Conservation (phyloP, 2,888 invertebrate genomes). For the Pseudoips prasinana region DNA sequence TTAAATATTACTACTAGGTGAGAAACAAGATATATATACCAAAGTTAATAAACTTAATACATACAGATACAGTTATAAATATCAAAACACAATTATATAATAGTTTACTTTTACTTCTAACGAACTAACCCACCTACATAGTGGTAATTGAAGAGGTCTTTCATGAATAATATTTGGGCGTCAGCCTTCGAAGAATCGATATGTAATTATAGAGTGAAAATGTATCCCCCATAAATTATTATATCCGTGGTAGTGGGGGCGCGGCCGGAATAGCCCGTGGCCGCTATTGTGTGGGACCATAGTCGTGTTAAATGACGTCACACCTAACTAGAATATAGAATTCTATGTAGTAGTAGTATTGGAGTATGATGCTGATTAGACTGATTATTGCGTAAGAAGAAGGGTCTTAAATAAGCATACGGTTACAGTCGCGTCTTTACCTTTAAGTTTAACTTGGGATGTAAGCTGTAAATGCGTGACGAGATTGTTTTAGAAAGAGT, state of each 20-base stretch:
- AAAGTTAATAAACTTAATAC: no score
- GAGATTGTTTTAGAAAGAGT: no score
- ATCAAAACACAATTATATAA: slow-evolving; percentile 2
- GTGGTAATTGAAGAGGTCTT: slow-evolving; percentile 49
- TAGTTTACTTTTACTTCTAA: not conserved
- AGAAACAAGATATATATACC: no score
- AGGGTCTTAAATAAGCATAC: no score
- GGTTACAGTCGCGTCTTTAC: no score
- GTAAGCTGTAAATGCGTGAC: no score
- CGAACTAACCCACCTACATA: not conserved
- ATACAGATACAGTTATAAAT: no score
- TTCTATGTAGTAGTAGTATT: no score
- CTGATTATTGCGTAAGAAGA: no score
- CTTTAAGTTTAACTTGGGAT: no score
- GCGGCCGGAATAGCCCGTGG: slow-evolving; percentile 74
- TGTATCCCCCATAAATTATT: slow-evolving; percentile 77
- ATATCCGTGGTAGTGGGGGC: slow-evolving; percentile 69
- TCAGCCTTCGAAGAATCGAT: slow-evolving; percentile 70
- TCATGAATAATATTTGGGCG: slow-evolving; percentile 78
- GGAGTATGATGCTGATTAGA: no score
- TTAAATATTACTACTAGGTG: no score
- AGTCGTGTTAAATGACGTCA: slow-evolving; percentile 45
- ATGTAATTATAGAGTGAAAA: slow-evolving; percentile 79
- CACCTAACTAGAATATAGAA: slow-evolving; percentile 15
- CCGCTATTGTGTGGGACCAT: slow-evolving; percentile 59